Evolutionary conservation across 2,113 vertebrate species (phyloP).

Genomic region (Burhinus oedicnemus): DNA sequence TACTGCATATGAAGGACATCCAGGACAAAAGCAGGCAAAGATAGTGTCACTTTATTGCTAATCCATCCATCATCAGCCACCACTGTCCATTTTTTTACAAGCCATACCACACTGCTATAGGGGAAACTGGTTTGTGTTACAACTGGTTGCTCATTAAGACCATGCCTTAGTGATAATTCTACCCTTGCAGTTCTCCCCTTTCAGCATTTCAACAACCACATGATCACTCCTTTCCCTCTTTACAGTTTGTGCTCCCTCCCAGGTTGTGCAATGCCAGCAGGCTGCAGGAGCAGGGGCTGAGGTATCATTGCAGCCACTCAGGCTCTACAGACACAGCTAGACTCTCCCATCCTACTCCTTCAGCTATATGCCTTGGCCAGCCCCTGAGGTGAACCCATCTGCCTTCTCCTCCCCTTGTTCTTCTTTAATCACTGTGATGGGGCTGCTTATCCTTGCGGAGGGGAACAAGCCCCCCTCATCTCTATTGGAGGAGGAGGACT

Average conservation of each 20-base stretch:
- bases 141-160: not conserved
- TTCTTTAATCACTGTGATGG: not conserved
- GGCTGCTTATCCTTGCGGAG: not conserved
- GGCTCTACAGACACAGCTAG: not conserved
- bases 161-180: not conserved
- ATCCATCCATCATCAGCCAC: not conserved
- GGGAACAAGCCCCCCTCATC: not conserved
- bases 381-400: fast-evolving
- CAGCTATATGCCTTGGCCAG: not conserved
- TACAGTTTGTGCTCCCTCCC: not conserved
- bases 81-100: not conserved
- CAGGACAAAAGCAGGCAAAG: not conserved
- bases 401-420: not conserved
- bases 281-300: not conserved
- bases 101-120: not conserved
- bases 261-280: not conserved
- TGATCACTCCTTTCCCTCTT: not conserved
- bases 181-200: not conserved
- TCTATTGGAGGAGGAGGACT: not conserved
- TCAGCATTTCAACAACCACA: not conserved
- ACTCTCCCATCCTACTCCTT: too few relatives aligned
- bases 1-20: not conserved
- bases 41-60: not conserved
- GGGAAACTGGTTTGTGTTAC: not conserved
- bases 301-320: not conserved